Evolutionary conservation across 2,888 invertebrate genomes (phyloP), one percentile per base, ranked within the genome.

Genomic region (Hipparchia semele): DNA sequence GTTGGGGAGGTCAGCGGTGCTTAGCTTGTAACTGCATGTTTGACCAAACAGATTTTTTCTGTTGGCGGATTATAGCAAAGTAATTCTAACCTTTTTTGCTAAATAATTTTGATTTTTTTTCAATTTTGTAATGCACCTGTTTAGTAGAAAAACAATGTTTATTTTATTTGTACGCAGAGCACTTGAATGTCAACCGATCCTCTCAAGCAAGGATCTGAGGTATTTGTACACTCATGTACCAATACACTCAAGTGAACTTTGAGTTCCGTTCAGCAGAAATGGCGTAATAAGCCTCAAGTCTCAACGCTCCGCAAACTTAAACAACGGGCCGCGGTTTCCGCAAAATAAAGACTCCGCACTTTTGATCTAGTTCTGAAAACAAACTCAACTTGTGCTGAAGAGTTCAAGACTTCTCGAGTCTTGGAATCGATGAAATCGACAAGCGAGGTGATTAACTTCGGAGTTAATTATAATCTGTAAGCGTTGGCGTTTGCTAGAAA

Each of bases 331-430:
- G n/a, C 33, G 39, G 49, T 6, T 51, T 68, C 49, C 56, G 51
- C 23, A 60, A 68, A 60, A 68, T 68, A 68, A 68, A 68, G 58
- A 68, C 51, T 68, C 68, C 51, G 68, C 68, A 68, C 68, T 68
- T 68, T 68, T 68, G 68, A 68, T 68, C 59, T 23, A 67, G 49
- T 60, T 68, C 33, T 9, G 33, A 68, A 68, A 33, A 68, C 59
- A 68, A 68, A 68, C 68, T 68, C 9, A 23, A 68, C 60, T 68
- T 12, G 59, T 59, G 59, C 68, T 33, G 46, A 68, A 46, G 23
- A 65, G 64, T 60, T 39, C 12, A 60, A 58, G 33, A 65, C 53
- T 53, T 65, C 65, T 12, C 12, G n/a, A 67, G 56, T 45, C 45
- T n/a, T 39, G 39, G 54, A 53, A 66, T 66, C 67, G 67, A 67